A percentile compares a stretch with the other conserved stretches of the same genome.
phyloP scores from a whole-genome alignment of 2,113 vertebrate species.

The Colaptes auratus region DNA sequence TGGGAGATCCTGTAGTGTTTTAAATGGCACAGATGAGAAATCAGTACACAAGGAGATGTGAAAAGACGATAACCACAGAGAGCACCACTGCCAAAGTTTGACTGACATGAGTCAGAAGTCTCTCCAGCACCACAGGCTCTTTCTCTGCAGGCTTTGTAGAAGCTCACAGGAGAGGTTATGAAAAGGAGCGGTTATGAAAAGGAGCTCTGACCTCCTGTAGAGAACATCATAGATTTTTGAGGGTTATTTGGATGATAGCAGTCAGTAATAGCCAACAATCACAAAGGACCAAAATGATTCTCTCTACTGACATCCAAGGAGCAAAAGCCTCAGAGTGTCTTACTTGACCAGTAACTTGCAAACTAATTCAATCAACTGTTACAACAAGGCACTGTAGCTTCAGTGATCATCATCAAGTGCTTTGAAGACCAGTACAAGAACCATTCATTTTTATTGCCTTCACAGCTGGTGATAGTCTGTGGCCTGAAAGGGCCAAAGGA shows the following conservation, averaged over 20 bases:
- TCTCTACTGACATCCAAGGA: neutral
- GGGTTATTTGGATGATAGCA: neutral
- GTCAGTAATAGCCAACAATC: neutral
- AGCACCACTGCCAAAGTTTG: neutral
- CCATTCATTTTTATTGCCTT: neutral
- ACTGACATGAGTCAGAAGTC: neutral
- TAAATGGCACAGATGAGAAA: neutral
- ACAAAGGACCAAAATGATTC: neutral
- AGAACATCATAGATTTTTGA: accelerated
- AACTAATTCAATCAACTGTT: neutral
- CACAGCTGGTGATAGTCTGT: neutral
- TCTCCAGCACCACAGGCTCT: neutral
- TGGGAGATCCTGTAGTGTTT: neutral
- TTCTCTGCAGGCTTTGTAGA: neutral
- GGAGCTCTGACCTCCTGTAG: neutral
- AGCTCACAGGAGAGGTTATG: neutral
- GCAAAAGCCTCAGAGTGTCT: neutral
- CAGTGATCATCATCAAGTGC: neutral
- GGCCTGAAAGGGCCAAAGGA: neutral
- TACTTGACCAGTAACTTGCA: neutral
- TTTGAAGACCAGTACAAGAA: neutral
- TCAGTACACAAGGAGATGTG: neutral
- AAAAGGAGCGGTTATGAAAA: neutral
- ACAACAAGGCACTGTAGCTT: neutral
- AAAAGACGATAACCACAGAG: neutral